A percentile compares a stretch with the other conserved stretches of the same genome.
phyloP scores from a whole-genome alignment of 1,140 invertebrate species.

The Heterodera schachtii region DNA sequence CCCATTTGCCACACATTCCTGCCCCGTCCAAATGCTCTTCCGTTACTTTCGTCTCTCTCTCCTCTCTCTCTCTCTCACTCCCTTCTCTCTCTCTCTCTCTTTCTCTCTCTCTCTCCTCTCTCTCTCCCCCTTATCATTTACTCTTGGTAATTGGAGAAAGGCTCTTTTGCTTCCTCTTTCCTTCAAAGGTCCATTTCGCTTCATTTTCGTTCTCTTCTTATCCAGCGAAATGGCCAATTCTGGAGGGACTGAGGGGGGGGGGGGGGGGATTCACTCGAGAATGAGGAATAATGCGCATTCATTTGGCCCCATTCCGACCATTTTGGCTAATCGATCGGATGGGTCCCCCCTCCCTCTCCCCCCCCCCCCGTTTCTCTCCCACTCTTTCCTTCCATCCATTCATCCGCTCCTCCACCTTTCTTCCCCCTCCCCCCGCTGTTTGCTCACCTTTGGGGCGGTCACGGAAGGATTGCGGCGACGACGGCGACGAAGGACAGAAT shows the following conservation, averaged over 20 bases:
- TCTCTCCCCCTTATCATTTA: neutral
- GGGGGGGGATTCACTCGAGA: neutral
- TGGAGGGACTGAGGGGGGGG: neutral
- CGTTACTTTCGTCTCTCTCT: too few species aligned
- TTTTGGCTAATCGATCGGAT: neutral
- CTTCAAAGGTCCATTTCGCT: neutral
- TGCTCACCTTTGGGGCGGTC: constrained; percentile 18
- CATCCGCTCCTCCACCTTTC: constrained; percentile 6
- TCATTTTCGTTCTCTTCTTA: neutral
- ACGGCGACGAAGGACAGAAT: neutral
- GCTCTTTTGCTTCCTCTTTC: neutral
- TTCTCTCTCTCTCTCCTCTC: neutral
- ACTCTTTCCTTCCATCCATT: neutral
- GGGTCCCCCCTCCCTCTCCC: neutral
- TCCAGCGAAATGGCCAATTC: neutral
- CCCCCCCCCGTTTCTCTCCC: neutral
- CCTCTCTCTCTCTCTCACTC: too few species aligned
- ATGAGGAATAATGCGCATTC: constrained; percentile 2
- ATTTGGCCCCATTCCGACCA: constrained; percentile 5
- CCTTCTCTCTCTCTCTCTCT: neutral
- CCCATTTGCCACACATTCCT: too few species aligned
- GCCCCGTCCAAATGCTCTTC: too few species aligned
- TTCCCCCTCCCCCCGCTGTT: constrained; percentile 11
- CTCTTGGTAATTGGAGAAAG: neutral
- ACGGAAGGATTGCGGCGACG: constrained; percentile 16